These are phyloP conservation scores for Rhipidura dahli DNA, from an alignment of 2,113 vertebrate species.

Conservation along the genomic window DNA sequence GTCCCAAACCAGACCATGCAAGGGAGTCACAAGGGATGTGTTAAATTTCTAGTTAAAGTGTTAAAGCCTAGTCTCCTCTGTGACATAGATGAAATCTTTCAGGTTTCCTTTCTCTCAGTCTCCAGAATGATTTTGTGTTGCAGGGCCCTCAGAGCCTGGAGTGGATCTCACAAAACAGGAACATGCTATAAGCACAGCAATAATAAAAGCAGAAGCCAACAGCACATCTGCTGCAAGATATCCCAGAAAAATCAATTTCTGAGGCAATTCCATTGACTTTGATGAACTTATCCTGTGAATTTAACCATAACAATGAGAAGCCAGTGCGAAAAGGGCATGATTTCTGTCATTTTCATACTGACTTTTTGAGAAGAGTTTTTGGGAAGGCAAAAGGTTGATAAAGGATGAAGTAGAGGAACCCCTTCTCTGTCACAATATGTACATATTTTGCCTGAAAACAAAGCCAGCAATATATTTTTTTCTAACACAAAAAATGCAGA, in stretches of 20 bases:
- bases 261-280: background rate
- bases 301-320: background rate
- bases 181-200: rapidly evolving
- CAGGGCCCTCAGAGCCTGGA: background rate
- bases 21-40: rapidly evolving
- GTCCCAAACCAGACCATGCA: background rate
- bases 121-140: background rate
- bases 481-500: background rate
- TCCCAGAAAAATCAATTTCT: background rate
- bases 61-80: background rate
- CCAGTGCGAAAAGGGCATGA: background rate
- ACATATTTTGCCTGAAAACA: background rate
- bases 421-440: background rate
- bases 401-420: background rate
- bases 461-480: background rate
- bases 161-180: background rate
- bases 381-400: background rate
- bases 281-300: background rate
- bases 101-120: background rate
- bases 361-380: background rate
- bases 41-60: background rate
- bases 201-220: background rate
- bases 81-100: background rate
- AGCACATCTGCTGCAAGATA: background rate
- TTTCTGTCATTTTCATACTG: background rate